Evolutionary conservation across 2,888 invertebrate species (phyloP).

Genomic region (Ceraclea dissimilis): DNA sequence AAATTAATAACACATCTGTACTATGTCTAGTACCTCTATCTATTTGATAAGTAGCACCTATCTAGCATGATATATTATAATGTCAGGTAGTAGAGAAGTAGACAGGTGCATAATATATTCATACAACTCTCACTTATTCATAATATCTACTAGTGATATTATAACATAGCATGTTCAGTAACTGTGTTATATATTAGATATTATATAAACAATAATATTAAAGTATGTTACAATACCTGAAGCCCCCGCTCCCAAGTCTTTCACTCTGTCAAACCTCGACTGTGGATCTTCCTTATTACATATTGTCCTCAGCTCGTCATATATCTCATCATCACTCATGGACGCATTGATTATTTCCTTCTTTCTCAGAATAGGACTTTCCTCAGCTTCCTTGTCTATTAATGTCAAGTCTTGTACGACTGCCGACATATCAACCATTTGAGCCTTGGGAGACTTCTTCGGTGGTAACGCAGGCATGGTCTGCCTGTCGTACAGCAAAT

Average conservation of each 20-base stretch:
- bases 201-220: too few relatives aligned
- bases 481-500: slow-evolving; percentile 38
- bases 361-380: slow-evolving; percentile 54
- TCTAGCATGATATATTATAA: too few relatives aligned
- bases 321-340: slow-evolving; percentile 66
- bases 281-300: slow-evolving; percentile 79
- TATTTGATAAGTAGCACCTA: too few relatives aligned
- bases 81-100: too few relatives aligned
- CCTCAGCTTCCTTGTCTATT: slow-evolving; percentile 34
- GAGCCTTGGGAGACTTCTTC: slow-evolving; percentile 34
- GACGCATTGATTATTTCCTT: slow-evolving; percentile 49
- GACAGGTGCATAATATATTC: too few relatives aligned
- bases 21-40: too few relatives aligned
- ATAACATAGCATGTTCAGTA: too few relatives aligned
- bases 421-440: slow-evolving; percentile 34
- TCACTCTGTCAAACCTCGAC: slow-evolving; percentile 68
- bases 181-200: too few relatives aligned
- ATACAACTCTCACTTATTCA: too few relatives aligned
- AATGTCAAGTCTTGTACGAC: slow-evolving; percentile 41
- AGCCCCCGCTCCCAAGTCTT: slow-evolving; percentile 86
- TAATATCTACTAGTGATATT: too few relatives aligned
- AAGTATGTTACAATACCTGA: slow-evolving; percentile 43
- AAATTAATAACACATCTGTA: too few relatives aligned
- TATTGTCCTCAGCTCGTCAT: slow-evolving; percentile 66
- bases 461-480: slow-evolving; percentile 51